Percentiles rank a stretch among this genome's conserved stretches.
Conservation (phyloP, 2,888 invertebrate genomes). For the Parnassius orleans region DNA sequence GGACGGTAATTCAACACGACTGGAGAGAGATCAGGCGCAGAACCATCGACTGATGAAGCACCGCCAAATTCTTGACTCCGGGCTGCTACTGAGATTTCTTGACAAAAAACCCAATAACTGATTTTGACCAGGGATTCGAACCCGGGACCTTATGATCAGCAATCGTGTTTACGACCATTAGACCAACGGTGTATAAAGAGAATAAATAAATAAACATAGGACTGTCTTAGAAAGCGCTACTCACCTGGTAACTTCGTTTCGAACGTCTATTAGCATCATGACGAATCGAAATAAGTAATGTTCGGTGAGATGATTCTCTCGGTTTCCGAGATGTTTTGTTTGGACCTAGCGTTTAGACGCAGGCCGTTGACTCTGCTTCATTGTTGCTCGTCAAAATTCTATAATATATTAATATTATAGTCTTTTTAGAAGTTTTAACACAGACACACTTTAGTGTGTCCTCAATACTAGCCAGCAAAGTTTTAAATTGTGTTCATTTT, state of each 20-base stretch:
- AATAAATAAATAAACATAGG: neutral
- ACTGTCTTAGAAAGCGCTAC: neutral
- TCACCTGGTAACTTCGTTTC: slow-evolving; percentile 30
- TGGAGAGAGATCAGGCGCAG: too few relatives aligned
- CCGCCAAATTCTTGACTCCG: too few relatives aligned
- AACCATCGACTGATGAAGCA: too few relatives aligned
- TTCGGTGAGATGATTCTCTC: slow-evolving; percentile 42
- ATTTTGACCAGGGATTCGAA: too few relatives aligned
- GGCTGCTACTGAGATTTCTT: too few relatives aligned
- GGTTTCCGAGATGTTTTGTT: slow-evolving; percentile 35
- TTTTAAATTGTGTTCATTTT: neutral
- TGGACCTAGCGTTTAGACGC: slow-evolving; percentile 35
- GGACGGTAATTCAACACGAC: too few relatives aligned
- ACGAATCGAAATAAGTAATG: slow-evolving; percentile 58
- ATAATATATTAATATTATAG: neutral
- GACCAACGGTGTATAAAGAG: too few relatives aligned
- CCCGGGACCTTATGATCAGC: too few relatives aligned
- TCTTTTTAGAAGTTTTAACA: neutral
- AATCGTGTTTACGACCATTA: too few relatives aligned
- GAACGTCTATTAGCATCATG: slow-evolving; percentile 53
- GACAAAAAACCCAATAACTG: too few relatives aligned
- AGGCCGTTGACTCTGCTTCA: slow-evolving; percentile 2
- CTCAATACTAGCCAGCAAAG: neutral
- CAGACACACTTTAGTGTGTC: too few relatives aligned
- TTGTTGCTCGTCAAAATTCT: neutral